Percentiles rank a stretch among this genome's conserved stretches.
phyloP scores from a whole-genome alignment of 2,888 invertebrate genomes.

The Drosophila subquinaria region DNA sequence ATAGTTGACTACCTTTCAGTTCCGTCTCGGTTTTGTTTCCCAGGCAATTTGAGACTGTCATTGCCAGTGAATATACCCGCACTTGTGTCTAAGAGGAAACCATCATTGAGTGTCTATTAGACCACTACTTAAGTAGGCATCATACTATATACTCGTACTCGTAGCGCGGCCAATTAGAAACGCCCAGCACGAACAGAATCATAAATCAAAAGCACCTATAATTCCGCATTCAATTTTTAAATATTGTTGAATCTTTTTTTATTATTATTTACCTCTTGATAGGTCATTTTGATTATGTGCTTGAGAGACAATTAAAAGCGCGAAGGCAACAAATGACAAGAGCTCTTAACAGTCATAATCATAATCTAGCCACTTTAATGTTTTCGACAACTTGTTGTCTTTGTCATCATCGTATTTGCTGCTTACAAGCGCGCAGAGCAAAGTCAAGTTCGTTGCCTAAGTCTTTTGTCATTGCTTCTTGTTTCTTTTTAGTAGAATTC shows the following conservation, averaged over 20 bases:
- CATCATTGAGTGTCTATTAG: conserved; percentile 53
- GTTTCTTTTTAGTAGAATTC: conserved; percentile 26
- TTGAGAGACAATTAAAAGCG: conserved; percentile 64
- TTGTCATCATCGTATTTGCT: conserved; percentile 42
- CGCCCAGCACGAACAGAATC: conserved; percentile 55
- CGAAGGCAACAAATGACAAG: conserved; percentile 74
- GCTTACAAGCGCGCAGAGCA: conserved; percentile 48
- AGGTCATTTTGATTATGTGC: conserved; percentile 59
- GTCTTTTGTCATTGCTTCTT: conserved; percentile 48
- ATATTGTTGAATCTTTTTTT: neutral
- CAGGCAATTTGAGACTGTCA: conserved; percentile 36
- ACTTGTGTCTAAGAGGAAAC: conserved; percentile 33
- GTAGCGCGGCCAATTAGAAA: conserved; percentile 62
- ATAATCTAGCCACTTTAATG: conserved; percentile 66
- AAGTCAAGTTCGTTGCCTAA: conserved; percentile 57
- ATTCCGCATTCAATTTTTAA: conserved; percentile 60
- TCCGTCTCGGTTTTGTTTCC: conserved; percentile 38
- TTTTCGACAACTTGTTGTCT: conserved; percentile 66
- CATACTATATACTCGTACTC: conserved; percentile 22
- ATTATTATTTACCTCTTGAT: conserved; percentile 26
- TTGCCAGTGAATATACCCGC: conserved; percentile 25
- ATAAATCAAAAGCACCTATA: conserved; percentile 57
- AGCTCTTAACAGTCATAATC: conserved; percentile 70
- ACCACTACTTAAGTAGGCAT: conserved; percentile 65
- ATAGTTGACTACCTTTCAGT: conserved; percentile 36